These are phyloP conservation scores for Masticophis lateralis DNA, from an alignment of 2,797 vertebrate genomes.

Conservation along the genomic window DNA sequence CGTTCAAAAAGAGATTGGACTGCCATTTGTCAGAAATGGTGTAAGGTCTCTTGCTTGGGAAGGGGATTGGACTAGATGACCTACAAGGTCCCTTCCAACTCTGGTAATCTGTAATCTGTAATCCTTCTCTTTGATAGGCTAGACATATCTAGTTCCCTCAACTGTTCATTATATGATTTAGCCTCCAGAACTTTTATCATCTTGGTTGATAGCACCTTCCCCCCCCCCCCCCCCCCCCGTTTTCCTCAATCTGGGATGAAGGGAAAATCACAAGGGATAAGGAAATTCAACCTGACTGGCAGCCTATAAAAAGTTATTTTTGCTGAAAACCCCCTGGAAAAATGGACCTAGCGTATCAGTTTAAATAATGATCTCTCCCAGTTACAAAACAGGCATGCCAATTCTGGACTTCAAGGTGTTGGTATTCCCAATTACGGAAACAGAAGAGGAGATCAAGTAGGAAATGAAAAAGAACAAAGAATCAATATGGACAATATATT, in stretches of 20 bases:
- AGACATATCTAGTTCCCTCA: no score
- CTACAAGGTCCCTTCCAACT: no score
- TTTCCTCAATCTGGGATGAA: background rate
- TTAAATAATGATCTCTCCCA: background rate
- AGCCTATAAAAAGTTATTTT: background rate
- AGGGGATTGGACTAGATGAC: no score
- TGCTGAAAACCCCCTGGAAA: background rate
- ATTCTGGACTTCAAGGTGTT: background rate
- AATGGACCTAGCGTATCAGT: background rate
- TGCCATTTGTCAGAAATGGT: no score
- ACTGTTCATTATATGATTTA: no score
- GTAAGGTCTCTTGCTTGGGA: no score
- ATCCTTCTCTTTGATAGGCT: no score
- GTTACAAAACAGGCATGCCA: background rate
- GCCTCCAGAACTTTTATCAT: no score
- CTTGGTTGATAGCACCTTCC: background rate
- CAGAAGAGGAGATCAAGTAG: background rate
- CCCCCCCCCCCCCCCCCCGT: no score
- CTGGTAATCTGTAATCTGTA: no score
- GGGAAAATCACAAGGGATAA: background rate
- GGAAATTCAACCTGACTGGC: background rate
- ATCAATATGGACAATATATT: background rate
- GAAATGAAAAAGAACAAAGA: background rate
- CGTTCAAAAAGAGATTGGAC: no score
- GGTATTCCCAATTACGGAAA: background rate